phyloP scores from a whole-genome alignment of 2,797 vertebrate genomes.

The Anguilla obscura region DNA sequence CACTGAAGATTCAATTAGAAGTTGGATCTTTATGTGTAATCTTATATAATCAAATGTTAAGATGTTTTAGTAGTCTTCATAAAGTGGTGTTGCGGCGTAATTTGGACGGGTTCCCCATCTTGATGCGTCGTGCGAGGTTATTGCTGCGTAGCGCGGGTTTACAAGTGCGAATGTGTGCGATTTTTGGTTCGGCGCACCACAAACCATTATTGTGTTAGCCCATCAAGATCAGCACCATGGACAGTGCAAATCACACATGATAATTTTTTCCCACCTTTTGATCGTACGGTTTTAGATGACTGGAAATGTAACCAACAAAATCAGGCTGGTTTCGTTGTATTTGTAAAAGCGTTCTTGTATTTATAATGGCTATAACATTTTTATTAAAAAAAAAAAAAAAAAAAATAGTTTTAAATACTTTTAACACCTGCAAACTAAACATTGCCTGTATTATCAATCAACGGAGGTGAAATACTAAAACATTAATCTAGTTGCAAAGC shows the following conservation, averaged over 20 bases:
- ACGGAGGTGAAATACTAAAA: background rate
- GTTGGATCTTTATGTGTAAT: too few species aligned
- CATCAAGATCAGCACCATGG: background rate
- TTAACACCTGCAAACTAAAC: too few species aligned
- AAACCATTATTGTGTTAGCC: background rate
- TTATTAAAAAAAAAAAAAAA: too few species aligned
- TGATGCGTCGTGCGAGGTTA: background rate
- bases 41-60: too few species aligned
- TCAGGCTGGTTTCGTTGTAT: too few species aligned
- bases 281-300: background rate
- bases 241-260: background rate
- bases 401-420: too few species aligned
- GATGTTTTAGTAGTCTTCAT: background rate
- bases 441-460: background rate
- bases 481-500: background rate
- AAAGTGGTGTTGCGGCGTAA: background rate
- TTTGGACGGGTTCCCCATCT: background rate
- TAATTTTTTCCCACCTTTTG: background rate
- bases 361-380: too few species aligned
- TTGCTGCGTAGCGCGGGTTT: background rate
- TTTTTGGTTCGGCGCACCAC: background rate
- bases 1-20: too few species aligned
- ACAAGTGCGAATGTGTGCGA: background rate
- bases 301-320: background rate
- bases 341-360: too few species aligned